Evolutionary conservation across 2,113 vertebrate genomes (phyloP), one percentile per base, ranked within the genome.

Genomic region (Engraulis encrasicolus): DNA sequence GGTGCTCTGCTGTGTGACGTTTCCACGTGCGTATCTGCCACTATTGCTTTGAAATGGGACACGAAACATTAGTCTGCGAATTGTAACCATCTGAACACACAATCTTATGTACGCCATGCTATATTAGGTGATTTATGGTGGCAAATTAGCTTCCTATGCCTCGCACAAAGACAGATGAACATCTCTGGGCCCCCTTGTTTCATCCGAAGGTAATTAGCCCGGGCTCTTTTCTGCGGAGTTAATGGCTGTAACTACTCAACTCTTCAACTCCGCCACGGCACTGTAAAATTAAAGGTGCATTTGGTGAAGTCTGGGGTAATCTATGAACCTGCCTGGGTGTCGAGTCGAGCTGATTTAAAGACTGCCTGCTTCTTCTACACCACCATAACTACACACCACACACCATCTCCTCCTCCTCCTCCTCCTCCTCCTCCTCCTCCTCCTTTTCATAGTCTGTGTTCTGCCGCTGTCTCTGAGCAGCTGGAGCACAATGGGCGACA

Each of bases 361-460:
- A 31, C 66, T 31, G 66, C 66, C 27, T 31, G 27, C n/a, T 31
- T 31, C 31, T 31, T 31, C 12, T 31, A 31, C 66, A 31, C 66
- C 58, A 23, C 23, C n/a, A n/a, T n/a, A 20, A 19, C 20, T n/a
- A 58, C 19, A 58, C 58, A 66, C 58, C n/a, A 27, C n/a, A 3
- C 40, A 45, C 40, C 40, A 45, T 9, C 9, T 5, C 40, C 40
- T 45, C 40, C 40, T 45, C 40, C n/a, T 45, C 40, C 40, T 45
- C 40, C 3, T 45, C 40, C 40, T 45, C 40, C 27, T 17, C 27
- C 66, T 36, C 66, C 66, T 74, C 66, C 58, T 74, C 66, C 66
- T 71, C 37, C 61, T 45, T 82, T 61, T 61, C 37, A 71, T 66
- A 66, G 81, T 82, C 81, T 71, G 50, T 58, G 37, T 82, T n/a